Evolutionary conservation across 2,888 invertebrate species (phyloP), one percentile per base, ranked within the genome.

Genomic region (Drosophila borealis): DNA sequence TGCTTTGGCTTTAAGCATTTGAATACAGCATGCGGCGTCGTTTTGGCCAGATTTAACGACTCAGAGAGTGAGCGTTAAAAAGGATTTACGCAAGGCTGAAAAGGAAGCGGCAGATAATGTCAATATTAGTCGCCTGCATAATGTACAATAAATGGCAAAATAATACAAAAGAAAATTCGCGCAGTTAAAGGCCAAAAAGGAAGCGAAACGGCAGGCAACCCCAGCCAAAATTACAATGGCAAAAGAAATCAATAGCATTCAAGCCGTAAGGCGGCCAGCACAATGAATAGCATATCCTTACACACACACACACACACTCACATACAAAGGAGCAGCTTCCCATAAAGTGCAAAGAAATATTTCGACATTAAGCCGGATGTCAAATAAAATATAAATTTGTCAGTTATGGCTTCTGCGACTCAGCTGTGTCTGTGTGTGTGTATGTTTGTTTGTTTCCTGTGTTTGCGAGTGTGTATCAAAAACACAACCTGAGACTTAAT

Each of bases 111-210:
- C 83, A 82, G 89, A 89, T 90, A 89, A 90, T 90, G 90, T 90
- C 89, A 90, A 89, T 90, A 89, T 90, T 90, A 89, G 90, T 86
- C 89, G 86, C 80, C 84, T 79, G 82, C 86, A 89, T 89, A 90
- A 90, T 88, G 89, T 81, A 88, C 83, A 88, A 88, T 84, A 89
- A 89, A 88, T 86, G 86, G 84, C 82, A 78, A 84, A 84, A 86
- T 88, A 89, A 81, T 84, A 88, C 81, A 89, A 90, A 89, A 74
- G 74, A 45, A 17, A 36, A 45, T 65, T 19, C 55, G 55, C 75
- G 57, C 54, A 45, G 54, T 42, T 44, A 59, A 54, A 60, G 77
- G 55, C 55, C 48, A 69, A 67, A 62, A 71, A 49, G 36, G 14
- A 33, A 36, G 17, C 51, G 19, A 66, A 68, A 34, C 51, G 56